Evolutionary conservation across 1,140 invertebrate species (phyloP), one percentile per base, ranked within the genome.

Genomic region (Eurosta solidaginis): DNA sequence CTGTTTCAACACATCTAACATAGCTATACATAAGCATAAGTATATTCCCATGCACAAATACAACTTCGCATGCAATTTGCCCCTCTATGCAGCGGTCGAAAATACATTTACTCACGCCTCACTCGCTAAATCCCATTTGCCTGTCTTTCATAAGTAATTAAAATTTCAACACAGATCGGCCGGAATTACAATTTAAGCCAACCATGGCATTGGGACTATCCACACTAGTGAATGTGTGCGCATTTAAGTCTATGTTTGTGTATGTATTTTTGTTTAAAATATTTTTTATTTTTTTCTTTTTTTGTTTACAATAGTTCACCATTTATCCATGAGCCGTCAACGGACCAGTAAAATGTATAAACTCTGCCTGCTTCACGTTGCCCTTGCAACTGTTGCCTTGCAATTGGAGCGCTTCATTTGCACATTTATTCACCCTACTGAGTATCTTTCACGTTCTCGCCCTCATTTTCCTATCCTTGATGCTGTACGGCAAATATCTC

Each of bases 171-270:
- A 68, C 59, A 40, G 59, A 36, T 40, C 33, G 59, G 59, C 59
- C 59, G 59, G 59, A 36, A 68, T 68, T 68, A 68, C 59, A 33
- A 40, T 68, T 68, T 68, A 68, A 68, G 59, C 33, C 59, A 68
- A 40, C 27, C 33, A n/a, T 68, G 59, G 59, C 29, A 29, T 68
- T 68, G 33, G n/a, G n/a, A n/a, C 25, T 10, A 40, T 68, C 3
- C 33, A 68, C 36, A 22, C 45, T 14, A 47, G 14, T 47, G 45
- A 10, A 47, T 17, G 0, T 47, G 2, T 17, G 1, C 7, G 2
- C n/a, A 47, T 47, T 9, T n/a, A 17, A 54, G 27, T 10, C 5
- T 54, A 9, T 14, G 3, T 54, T 25, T 54, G 12, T 14, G 12
- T 52, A 4, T 14, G 20, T 52, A 22, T 17, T n/a, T 14, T n/a